Evolutionary conservation across 2,888 invertebrate species (phyloP), one percentile per base, ranked within the genome.

Genomic region (Euclidia mi): DNA sequence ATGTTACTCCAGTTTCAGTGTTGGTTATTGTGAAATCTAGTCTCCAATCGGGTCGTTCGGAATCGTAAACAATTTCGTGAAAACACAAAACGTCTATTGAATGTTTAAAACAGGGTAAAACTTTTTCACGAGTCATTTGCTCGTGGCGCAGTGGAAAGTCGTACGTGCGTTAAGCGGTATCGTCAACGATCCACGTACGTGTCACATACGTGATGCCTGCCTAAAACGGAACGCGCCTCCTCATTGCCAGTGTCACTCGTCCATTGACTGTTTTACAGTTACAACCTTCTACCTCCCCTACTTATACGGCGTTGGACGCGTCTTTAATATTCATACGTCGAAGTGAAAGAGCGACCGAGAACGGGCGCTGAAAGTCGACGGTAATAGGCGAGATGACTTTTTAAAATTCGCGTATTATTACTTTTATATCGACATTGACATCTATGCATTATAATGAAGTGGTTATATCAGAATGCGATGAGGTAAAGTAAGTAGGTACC

Each of bases 201-300:
- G 59, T 68, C 56, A 72, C 79, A 83, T 88, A 92, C 90, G 91
- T 92, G 91, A 91, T 85, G 61, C 43, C 58, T 74, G 78, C 81
- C 87, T 84, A 86, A 90, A 90, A 85, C 80, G 88, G 89, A 84
- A 81, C 82, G 73, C 70, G 70, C 64, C 79, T 79, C 76, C 84
- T 89, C 90, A 90, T 89, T 91, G 91, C 85, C 90, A 91, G 87
- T 92, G 92, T 88, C 90, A 88, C 76, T 85, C 87, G 87, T 83
- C 82, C 88, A 89, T 89, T 87, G 90, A 87, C 88, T 86, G 85
- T 82, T 91, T 88, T 89, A 93, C 92, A 88, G 93, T 92, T 91
- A 91, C 83, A 73, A 82, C 82, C 88, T 85, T 87, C 84, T 84
- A 84, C 76, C 71, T 76, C 77, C 75, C 76, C 79, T 71, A 82